Evolutionary conservation across 2,797 vertebrate genomes (phyloP).

Genomic region (Zenarchopterus dispar): DNA sequence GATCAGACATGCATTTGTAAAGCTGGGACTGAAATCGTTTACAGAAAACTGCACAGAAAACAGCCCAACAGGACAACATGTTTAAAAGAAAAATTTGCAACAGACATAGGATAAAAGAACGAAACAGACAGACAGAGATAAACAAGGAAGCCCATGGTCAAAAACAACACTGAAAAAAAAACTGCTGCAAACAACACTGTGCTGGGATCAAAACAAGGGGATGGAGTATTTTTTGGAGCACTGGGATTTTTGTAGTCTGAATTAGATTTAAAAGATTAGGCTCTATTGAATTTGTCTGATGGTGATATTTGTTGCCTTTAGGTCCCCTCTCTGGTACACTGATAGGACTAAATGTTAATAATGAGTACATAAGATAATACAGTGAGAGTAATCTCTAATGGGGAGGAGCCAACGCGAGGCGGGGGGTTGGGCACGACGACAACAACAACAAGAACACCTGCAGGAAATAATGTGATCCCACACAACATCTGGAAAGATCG

Average conservation of each 20-base stretch:
- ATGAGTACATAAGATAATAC: slow-evolving; percentile 37
- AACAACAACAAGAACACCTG: slow-evolving; percentile 53
- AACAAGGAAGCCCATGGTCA: slow-evolving; percentile 45
- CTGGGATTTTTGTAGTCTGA: slow-evolving; percentile 68
- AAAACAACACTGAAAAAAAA: slow-evolving; percentile 60
- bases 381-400: slow-evolving; percentile 31
- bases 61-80: slow-evolving; percentile 11
- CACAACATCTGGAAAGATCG: slow-evolving; percentile 12
- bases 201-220: slow-evolving; percentile 76
- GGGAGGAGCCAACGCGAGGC: slow-evolving; percentile 18
- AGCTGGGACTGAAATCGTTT: slow-evolving; percentile 1
- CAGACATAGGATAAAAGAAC: background rate
- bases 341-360: slow-evolving; percentile 39
- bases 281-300: slow-evolving; percentile 71
- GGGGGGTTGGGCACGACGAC: background rate
- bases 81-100: slow-evolving; percentile 10
- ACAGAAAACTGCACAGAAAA: slow-evolving; percentile 14
- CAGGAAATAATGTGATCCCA: slow-evolving; percentile 24
- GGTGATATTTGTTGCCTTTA: slow-evolving; percentile 59
- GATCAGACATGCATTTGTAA: slow-evolving; percentile 6
- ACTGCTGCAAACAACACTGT: slow-evolving; percentile 66
- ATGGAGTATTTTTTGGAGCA: slow-evolving; percentile 63
- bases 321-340: slow-evolving; percentile 26
- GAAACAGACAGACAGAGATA: slow-evolving; percentile 33
- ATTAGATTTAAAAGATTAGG: slow-evolving; percentile 83